Evolutionary conservation across 2,888 invertebrate species (phyloP).

Genomic region (Venusia cambrica): DNA sequence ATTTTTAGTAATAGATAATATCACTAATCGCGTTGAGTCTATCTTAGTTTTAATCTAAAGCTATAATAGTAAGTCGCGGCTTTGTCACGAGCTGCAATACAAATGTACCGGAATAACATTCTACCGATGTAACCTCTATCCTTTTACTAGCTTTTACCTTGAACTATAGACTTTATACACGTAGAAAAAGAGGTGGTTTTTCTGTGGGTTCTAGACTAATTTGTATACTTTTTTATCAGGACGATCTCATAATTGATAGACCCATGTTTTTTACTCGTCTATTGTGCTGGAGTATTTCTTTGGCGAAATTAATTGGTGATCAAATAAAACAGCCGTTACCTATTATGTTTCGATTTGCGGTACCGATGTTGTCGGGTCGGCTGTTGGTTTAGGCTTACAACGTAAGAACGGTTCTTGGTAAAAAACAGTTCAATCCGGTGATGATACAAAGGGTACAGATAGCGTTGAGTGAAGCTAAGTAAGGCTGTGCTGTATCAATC

Average conservation of each 20-base stretch:
- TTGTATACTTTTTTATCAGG: slow-evolving; percentile 22
- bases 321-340: slow-evolving; percentile 57
- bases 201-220: not conserved
- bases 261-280: slow-evolving; percentile 46
- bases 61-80: slow-evolving; percentile 15
- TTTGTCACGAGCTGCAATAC: slow-evolving; percentile 18
- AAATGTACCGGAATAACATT: slow-evolving; percentile 26
- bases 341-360: slow-evolving; percentile 50
- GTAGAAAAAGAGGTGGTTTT: slow-evolving; percentile 4
- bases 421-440: no score
- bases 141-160: slow-evolving; percentile 1
- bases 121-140: slow-evolving; percentile 16
- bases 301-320: slow-evolving; percentile 52
- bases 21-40: slow-evolving; percentile 5
- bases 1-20: not conserved
- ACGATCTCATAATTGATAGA: slow-evolving; percentile 48
- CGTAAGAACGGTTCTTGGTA: not conserved
- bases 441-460: no score
- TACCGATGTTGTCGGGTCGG: slow-evolving; percentile 36
- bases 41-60: slow-evolving; percentile 11
- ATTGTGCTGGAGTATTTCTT: slow-evolving; percentile 37
- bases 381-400: slow-evolving; percentile 21
- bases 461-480: no score
- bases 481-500: no score
- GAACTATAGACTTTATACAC: slow-evolving; percentile 7